Conservation (phyloP, 2,888 invertebrate species). For the Lasius fuliginosus region DNA sequence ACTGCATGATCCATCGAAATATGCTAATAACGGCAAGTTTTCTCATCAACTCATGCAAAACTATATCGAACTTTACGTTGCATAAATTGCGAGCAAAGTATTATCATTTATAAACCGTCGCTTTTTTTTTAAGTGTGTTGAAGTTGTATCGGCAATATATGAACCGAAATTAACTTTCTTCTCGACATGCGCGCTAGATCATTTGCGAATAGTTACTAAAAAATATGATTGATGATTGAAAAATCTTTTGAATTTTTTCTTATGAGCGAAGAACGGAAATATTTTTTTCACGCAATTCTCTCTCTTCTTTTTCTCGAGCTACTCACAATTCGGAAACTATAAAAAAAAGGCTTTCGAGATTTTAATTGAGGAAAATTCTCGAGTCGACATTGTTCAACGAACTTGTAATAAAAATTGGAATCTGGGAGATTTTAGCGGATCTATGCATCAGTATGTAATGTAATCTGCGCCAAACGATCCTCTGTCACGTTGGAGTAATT, state of each 20-base stretch:
- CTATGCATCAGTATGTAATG: background rate
- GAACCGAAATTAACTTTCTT: slow-evolving; percentile 8
- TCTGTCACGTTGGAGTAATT: background rate
- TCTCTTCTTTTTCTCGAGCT: background rate
- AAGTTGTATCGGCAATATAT: background rate
- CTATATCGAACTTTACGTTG: slow-evolving; percentile 30
- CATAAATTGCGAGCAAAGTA: slow-evolving; percentile 2
- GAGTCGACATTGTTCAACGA: background rate
- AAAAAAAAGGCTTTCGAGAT: background rate
- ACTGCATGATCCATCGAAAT: slow-evolving; percentile 36
- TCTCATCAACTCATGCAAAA: slow-evolving; percentile 43
- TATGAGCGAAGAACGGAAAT: background rate
- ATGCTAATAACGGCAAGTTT: slow-evolving; percentile 44
- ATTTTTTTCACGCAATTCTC: background rate
- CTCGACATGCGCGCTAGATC: background rate
- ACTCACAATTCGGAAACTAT: background rate
- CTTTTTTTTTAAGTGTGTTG: background rate
- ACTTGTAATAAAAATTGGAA: background rate
- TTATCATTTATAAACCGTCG: background rate
- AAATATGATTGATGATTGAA: background rate
- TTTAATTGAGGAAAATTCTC: slow-evolving; percentile 10
- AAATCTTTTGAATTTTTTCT: background rate
- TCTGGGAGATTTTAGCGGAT: background rate
- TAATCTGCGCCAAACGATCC: background rate
- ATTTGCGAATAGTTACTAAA: background rate